phyloP scores from a whole-genome alignment of 1,140 invertebrate genomes.

The Ostrea denselamellosa region DNA sequence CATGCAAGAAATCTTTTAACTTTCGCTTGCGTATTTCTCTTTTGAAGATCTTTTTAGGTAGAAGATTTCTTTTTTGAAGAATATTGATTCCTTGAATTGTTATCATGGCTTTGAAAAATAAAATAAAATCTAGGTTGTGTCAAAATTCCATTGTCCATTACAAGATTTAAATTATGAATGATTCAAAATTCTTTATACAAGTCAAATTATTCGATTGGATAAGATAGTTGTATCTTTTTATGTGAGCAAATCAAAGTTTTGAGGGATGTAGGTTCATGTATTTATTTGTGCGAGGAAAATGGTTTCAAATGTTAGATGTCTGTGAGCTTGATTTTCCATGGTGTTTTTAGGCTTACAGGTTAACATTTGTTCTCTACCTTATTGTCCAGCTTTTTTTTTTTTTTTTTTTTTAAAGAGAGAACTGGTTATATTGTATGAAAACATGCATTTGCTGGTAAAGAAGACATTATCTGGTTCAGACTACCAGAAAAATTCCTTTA shows the following conservation, averaged over 20 bases:
- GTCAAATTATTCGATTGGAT: no score
- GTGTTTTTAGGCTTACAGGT: not conserved
- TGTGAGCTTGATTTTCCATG: not conserved
- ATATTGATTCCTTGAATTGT: not conserved
- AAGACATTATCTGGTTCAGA: not conserved
- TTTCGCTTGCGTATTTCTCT: slow-evolving; percentile 20
- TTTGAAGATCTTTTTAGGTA: not conserved
- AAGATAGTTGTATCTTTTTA: not conserved
- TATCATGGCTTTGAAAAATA: not conserved
- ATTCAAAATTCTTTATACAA: no score
- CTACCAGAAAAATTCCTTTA: slow-evolving; percentile 33
- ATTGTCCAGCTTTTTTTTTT: no score
- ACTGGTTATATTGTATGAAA: slow-evolving; percentile 2
- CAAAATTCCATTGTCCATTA: no score
- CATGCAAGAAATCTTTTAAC: slow-evolving; percentile 36
- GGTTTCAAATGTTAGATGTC: not conserved
- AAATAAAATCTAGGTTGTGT: not conserved
- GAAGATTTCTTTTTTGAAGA: slow-evolving; percentile 34
- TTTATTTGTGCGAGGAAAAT: slow-evolving; percentile 14
- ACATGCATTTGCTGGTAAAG: not conserved
- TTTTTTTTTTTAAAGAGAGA: not conserved
- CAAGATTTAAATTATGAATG: no score
- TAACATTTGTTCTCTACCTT: not conserved
- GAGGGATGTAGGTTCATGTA: not conserved
- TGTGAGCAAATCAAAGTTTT: not conserved